These are phyloP conservation scores for Calycopis cecrops DNA, from an alignment of 1,140 invertebrate genomes.

Conservation along the genomic window DNA sequence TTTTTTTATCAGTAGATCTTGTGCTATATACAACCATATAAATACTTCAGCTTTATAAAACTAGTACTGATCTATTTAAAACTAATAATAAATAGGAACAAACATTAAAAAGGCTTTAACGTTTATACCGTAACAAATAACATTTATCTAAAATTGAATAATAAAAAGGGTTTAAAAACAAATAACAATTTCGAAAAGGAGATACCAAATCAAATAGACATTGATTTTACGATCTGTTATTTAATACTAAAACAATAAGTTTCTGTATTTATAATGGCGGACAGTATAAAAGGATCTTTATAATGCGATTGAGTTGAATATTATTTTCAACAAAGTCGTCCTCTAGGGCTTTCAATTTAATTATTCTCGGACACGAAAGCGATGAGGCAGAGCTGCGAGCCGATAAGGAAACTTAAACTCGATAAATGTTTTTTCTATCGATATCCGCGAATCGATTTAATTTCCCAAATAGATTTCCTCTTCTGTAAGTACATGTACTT, in stretches of 20 bases:
- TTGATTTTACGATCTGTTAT: slow-evolving; percentile 9
- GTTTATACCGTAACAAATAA: no score
- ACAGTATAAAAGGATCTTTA: slow-evolving; percentile 63
- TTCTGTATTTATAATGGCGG: slow-evolving; percentile 31
- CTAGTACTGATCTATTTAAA: no score
- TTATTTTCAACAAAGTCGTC: slow-evolving; percentile 51
- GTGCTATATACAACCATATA: no score
- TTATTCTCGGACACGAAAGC: slow-evolving; percentile 64
- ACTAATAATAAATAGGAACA: no score
- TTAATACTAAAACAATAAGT: slow-evolving; percentile 9
- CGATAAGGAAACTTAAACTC: slow-evolving; percentile 5
- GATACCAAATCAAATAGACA: background rate
- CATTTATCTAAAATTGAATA: no score
- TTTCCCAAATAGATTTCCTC: background rate
- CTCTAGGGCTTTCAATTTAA: slow-evolving; percentile 68
- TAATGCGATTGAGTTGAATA: slow-evolving; percentile 68
- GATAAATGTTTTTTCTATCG: background rate
- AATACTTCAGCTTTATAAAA: no score
- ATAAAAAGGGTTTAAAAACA: background rate
- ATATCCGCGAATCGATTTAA: background rate
- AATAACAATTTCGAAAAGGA: background rate
- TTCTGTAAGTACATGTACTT: background rate
- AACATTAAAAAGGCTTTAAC: no score
- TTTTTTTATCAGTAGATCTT: no score
- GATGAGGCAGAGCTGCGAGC: slow-evolving; percentile 25